Conservation (phyloP, 1,140 invertebrate genomes). For the Tetraneura akinire region DNA sequence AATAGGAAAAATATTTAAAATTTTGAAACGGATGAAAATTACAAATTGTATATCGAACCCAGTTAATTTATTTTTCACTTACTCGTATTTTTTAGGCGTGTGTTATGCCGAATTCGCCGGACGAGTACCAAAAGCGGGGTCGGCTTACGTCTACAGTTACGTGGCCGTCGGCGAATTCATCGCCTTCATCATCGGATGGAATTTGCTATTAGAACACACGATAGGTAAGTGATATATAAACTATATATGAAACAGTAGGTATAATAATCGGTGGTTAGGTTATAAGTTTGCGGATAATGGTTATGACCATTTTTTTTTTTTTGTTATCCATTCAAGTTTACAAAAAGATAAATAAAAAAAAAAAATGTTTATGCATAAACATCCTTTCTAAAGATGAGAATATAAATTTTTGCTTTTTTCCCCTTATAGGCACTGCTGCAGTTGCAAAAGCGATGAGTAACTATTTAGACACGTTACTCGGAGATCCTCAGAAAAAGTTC, state of each 20-base stretch:
- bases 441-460: constrained; percentile 74
- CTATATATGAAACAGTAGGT: too few relatives aligned
- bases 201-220: constrained; percentile 86
- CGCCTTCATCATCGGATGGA: constrained; percentile 83
- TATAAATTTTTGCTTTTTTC: constrained; percentile 27
- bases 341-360: too few relatives aligned
- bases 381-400: neutral
- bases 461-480: constrained; percentile 70
- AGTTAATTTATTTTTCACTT: too few relatives aligned
- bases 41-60: too few relatives aligned
- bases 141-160: constrained; percentile 87
- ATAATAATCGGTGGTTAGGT: too few relatives aligned
- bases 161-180: constrained; percentile 83
- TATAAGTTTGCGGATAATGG: too few relatives aligned
- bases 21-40: too few relatives aligned
- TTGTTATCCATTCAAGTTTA: too few relatives aligned
- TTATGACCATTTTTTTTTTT: too few relatives aligned
- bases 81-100: constrained; percentile 66
- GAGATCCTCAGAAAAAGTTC: constrained; percentile 65
- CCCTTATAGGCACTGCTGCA: constrained; percentile 66
- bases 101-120: constrained; percentile 90
- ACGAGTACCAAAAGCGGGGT: constrained; percentile 82
- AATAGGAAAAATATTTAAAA: too few relatives aligned
- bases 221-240: constrained; percentile 66
- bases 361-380: too few relatives aligned